phyloP scores from a whole-genome alignment of 2,888 invertebrate genomes.

The Fabriciana adippe region DNA sequence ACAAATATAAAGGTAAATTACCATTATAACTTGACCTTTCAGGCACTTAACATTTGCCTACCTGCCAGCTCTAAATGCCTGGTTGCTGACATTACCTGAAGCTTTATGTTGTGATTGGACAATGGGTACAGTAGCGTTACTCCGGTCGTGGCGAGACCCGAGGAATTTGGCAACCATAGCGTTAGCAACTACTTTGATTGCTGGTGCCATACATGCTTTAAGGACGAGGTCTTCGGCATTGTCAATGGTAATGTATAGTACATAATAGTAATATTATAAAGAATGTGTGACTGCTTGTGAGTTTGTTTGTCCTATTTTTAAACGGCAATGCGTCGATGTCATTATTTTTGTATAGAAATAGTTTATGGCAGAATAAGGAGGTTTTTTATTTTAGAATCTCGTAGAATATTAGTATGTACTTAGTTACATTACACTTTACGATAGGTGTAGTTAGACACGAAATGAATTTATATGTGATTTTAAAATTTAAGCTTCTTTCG shows the following conservation, averaged over 20 bases:
- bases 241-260: conserved; percentile 64
- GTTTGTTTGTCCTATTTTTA: not conserved
- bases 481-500: too few relatives aligned
- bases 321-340: not conserved
- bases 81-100: conserved; percentile 94
- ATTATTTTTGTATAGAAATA: too few relatives aligned
- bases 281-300: not conserved
- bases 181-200: conserved; percentile 84
- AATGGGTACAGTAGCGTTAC: conserved; percentile 96
- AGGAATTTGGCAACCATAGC: conserved; percentile 91
- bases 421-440: too few relatives aligned
- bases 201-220: conserved; percentile 78
- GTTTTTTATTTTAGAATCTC: too few relatives aligned
- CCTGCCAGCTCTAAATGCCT: conserved; percentile 93
- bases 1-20: not conserved
- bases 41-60: conserved; percentile 96
- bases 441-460: too few relatives aligned
- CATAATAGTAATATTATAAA: not conserved
- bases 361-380: too few relatives aligned
- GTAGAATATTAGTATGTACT: too few relatives aligned
- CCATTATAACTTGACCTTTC: conserved; percentile 35
- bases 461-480: too few relatives aligned
- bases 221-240: conserved; percentile 70
- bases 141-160: conserved; percentile 89
- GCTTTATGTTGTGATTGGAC: conserved; percentile 99